A percentile compares a stretch with the other conserved stretches of the same genome.
phyloP scores from a whole-genome alignment of 2,888 invertebrate genomes.

The Piscicola geometra region DNA sequence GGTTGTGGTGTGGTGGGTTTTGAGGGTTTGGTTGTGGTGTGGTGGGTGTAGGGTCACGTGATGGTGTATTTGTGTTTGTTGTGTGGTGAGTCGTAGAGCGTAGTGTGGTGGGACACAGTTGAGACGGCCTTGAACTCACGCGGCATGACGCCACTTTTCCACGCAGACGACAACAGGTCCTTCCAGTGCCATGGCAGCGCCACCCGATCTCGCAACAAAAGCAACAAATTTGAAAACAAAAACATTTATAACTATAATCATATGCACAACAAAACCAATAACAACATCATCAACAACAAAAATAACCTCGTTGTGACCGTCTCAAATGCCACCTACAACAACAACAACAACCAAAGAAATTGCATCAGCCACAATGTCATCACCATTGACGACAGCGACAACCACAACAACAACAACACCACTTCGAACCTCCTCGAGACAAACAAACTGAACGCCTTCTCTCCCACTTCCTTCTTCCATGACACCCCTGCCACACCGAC shows the following conservation, averaged over 20 bases:
- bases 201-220: neutral
- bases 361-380: neutral
- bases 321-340: neutral
- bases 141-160: too few species aligned
- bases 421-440: neutral
- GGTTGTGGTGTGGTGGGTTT: too few species aligned
- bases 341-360: neutral
- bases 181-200: neutral
- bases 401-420: neutral
- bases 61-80: too few species aligned
- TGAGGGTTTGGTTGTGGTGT: too few species aligned
- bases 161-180: too few species aligned
- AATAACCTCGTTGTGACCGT: neutral
- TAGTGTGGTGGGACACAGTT: too few species aligned
- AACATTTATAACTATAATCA: neutral
- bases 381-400: too few species aligned
- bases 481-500: too few species aligned
- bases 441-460: neutral
- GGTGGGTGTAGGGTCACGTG: too few species aligned
- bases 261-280: too few species aligned
- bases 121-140: too few species aligned
- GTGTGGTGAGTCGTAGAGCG: too few species aligned
- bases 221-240: constrained; percentile 10
- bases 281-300: neutral
- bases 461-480: neutral